Evolutionary conservation across 2,888 invertebrate genomes (phyloP).

Genomic region (Chirona hameri): DNA sequence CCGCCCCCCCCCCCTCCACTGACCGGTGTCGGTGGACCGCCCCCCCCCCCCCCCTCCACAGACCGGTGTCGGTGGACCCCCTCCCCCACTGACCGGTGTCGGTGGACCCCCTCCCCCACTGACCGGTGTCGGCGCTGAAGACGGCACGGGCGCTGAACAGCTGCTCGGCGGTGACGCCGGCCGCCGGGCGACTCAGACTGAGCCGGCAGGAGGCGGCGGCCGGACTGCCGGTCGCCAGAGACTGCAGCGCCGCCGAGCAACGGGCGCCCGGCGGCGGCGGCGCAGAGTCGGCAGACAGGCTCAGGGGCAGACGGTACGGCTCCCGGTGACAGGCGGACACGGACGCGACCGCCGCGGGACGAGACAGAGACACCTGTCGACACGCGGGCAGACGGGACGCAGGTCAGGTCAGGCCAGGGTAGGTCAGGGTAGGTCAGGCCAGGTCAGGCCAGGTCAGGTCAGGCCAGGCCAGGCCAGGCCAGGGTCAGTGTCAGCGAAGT

Average conservation of each 20-base stretch:
- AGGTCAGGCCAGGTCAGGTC: too few relatives aligned
- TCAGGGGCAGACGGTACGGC: not conserved
- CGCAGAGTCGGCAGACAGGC: not conserved
- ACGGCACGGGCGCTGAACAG: not conserved
- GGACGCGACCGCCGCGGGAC: not conserved
- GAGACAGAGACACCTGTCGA: not conserved
- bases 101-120: too few relatives aligned
- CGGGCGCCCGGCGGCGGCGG: not conserved
- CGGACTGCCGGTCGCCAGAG: not conserved
- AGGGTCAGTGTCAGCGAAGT: too few relatives aligned
- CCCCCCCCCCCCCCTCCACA: too few relatives aligned
- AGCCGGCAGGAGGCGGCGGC: not conserved
- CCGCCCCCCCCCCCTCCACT: too few relatives aligned
- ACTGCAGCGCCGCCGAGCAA: not conserved
- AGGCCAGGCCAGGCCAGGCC: too few relatives aligned
- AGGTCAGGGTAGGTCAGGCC: too few relatives aligned
- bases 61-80: too few relatives aligned
- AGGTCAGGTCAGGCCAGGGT: too few relatives aligned
- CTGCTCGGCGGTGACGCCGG: conserved; percentile 2
- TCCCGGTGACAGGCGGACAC: not conserved
- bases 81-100: too few relatives aligned
- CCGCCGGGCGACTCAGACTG: not conserved
- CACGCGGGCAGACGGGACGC: too few relatives aligned
- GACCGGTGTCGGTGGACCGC: too few relatives aligned
- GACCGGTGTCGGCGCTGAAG: not conserved